These are phyloP conservation scores for Crematogaster levior DNA, from an alignment of 2,888 invertebrate genomes.

Conservation along the genomic window DNA sequence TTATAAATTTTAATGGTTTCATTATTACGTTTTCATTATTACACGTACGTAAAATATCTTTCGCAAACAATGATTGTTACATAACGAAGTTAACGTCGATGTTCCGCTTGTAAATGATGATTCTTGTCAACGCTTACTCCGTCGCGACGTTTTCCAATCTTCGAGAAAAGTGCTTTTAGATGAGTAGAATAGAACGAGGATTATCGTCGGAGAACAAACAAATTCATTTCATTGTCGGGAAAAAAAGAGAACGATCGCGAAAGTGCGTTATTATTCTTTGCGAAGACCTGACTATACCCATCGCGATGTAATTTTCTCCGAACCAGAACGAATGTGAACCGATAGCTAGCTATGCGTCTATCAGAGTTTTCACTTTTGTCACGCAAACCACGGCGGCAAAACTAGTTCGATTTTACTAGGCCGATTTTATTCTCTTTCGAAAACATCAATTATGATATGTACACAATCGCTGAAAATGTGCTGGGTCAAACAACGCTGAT, in stretches of 20 bases:
- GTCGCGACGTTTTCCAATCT: background rate
- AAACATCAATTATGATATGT: conserved; percentile 22
- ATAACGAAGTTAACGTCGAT: background rate
- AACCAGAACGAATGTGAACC: background rate
- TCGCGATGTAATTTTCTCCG: conserved; percentile 10
- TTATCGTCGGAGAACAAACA: background rate
- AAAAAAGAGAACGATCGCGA: background rate
- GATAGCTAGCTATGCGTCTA: conserved; percentile 7
- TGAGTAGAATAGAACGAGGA: background rate
- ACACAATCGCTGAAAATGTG: background rate
- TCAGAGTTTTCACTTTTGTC: conserved; percentile 44
- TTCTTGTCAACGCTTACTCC: background rate
- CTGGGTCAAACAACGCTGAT: conserved; percentile 48
- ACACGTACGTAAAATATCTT: background rate
- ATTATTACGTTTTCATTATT: background rate
- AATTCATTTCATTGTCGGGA: background rate
- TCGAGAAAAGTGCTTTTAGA: background rate
- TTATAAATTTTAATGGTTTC: background rate
- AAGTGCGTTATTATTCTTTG: conserved; percentile 1
- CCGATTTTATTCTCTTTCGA: conserved; percentile 43
- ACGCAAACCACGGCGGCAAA: conserved; percentile 29
- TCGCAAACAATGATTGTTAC: background rate
- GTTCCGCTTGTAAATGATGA: too few species aligned
- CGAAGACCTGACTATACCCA: background rate
- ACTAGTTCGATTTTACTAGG: conserved; percentile 27